A percentile compares a stretch with the other conserved stretches of the same genome.
These are phyloP conservation scores for Dusona sp. DNA, from an alignment of 2,888 invertebrate species.

Conservation along the genomic window DNA sequence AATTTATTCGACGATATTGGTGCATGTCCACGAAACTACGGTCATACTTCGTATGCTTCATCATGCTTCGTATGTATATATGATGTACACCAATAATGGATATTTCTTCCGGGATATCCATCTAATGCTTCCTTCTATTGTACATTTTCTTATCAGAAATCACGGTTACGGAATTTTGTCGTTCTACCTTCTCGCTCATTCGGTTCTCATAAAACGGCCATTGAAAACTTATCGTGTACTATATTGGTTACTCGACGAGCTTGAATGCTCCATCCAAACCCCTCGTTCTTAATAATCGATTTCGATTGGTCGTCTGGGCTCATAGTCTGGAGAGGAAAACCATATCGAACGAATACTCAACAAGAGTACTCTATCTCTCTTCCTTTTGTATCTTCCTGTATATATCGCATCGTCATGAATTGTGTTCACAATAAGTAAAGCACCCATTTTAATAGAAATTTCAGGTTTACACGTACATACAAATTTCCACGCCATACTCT, in stretches of 20 bases:
- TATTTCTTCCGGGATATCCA: conserved; percentile 43
- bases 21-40: conserved; percentile 1
- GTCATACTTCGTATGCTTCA: too few relatives aligned
- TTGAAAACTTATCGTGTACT: conserved; percentile 47
- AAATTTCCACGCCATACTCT: not conserved
- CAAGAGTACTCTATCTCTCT: conserved; percentile 38
- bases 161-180: conserved; percentile 47
- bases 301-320: conserved; percentile 44
- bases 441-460: conserved; percentile 32
- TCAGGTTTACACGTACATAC: not conserved
- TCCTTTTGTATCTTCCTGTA: conserved; percentile 8
- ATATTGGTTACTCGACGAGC: conserved; percentile 55
- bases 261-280: conserved; percentile 35
- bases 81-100: conserved; percentile 25
- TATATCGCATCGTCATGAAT: conserved; percentile 36
- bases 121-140: conserved; percentile 35
- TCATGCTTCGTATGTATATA: conserved; percentile 22
- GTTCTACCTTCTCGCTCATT: not conserved
- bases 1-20: conserved; percentile 67
- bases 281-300: conserved; percentile 58
- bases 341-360: conserved; percentile 52
- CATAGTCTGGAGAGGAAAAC: conserved; percentile 47
- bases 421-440: conserved; percentile 42
- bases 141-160: conserved; percentile 56
- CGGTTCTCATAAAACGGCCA: conserved; percentile 35